These are phyloP conservation scores for Drosophila suboccidentalis DNA, from an alignment of 2,888 invertebrate species.

Conservation along the genomic window DNA sequence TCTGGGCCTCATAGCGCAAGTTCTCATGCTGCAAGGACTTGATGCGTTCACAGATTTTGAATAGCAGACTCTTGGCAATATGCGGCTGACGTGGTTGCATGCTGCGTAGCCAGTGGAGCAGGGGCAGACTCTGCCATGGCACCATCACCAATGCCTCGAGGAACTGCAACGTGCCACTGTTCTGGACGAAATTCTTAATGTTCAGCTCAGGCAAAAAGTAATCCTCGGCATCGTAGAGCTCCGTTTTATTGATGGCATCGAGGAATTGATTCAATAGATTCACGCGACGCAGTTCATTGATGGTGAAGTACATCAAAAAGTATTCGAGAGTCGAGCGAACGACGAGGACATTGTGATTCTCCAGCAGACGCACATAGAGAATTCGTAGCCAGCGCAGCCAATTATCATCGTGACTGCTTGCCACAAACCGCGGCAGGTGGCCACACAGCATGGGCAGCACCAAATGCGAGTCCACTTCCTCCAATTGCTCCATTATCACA, in stretches of 20 bases:
- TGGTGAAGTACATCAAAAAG: constrained; percentile 52
- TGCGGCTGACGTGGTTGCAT: constrained; percentile 24
- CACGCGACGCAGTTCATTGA: constrained; percentile 43
- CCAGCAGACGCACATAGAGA: constrained; percentile 66
- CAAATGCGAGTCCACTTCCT: constrained; percentile 79
- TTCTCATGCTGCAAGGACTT: constrained; percentile 69
- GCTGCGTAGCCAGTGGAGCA: constrained; percentile 69
- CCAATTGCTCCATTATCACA: constrained; percentile 76
- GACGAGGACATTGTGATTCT: constrained; percentile 71
- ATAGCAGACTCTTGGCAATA: constrained; percentile 40
- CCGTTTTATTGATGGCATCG: constrained; percentile 73
- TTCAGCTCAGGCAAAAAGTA: constrained; percentile 47
- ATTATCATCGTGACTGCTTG: constrained; percentile 19
- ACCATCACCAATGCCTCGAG: constrained; percentile 52
- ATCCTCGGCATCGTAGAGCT: constrained; percentile 67
- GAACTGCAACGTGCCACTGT: constrained; percentile 32
- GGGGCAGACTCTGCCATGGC: constrained; percentile 78
- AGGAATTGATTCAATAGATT: constrained; percentile 62
- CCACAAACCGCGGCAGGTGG: constrained; percentile 36
- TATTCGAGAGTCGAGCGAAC: constrained; percentile 75
- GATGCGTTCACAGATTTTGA: constrained; percentile 61
- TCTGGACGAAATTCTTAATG: constrained; percentile 49
- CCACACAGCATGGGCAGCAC: constrained; percentile 75
- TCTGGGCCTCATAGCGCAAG: constrained; percentile 53
- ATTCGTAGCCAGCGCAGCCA: constrained; percentile 57